phyloP scores from a whole-genome alignment of 2,888 invertebrate species.

The Nomada ferruginata region DNA sequence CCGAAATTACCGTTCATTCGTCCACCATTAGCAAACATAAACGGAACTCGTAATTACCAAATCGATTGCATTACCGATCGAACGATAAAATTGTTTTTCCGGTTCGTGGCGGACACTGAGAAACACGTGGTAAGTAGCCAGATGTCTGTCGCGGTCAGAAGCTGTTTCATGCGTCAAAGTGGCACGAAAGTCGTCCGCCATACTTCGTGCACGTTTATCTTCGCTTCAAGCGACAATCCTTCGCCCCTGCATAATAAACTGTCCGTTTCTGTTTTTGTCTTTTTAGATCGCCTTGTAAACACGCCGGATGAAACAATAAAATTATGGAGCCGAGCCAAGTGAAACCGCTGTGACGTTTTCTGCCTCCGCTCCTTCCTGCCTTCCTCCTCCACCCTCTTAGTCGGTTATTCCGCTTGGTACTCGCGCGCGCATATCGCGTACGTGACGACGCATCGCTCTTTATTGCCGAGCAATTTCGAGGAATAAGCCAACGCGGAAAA shows the following conservation, averaged over 20 bases:
- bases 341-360: slow-evolving; percentile 61
- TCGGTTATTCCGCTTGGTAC: slow-evolving; percentile 24
- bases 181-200: slow-evolving; percentile 11
- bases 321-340: slow-evolving; percentile 78
- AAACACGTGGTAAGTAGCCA: slow-evolving; percentile 30
- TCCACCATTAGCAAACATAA: not conserved
- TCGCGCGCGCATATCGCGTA: slow-evolving; percentile 13
- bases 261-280: slow-evolving; percentile 33
- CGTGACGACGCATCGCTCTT: slow-evolving; percentile 43
- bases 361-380: not conserved
- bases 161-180: slow-evolving; percentile 28
- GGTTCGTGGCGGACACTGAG: slow-evolving; percentile 1
- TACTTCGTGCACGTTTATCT: slow-evolving; percentile 43
- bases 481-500: slow-evolving; percentile 70
- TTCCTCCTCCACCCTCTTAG: not conserved
- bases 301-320: slow-evolving; percentile 78
- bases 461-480: slow-evolving; percentile 67
- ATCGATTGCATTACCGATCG: not conserved
- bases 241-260: slow-evolving; percentile 57
- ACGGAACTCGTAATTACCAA: slow-evolving; percentile 7
- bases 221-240: slow-evolving; percentile 45
- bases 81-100: slow-evolving; percentile 25
- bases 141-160: slow-evolving; percentile 40
- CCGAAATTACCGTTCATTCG: slow-evolving; percentile 9
- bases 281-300: slow-evolving; percentile 69